Percentiles rank a stretch among this genome's conserved stretches.
Evolutionary conservation across 2,113 vertebrate species (phyloP).

Genomic region (Pluvialis apricaria): DNA sequence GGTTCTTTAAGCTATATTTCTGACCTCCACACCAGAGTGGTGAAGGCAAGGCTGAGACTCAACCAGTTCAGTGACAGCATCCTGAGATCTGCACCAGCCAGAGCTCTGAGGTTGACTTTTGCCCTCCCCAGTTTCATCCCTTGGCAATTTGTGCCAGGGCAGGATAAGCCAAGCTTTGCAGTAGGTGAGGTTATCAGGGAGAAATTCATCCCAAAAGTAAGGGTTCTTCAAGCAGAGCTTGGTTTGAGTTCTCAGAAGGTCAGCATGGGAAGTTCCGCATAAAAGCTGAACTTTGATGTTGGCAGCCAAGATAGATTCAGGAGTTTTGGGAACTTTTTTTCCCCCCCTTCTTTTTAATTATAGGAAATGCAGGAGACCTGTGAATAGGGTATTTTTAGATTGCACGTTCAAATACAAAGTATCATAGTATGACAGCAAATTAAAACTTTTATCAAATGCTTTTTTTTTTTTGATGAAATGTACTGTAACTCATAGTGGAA

Average conservation of each 20-base stretch:
- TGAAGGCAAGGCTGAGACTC: background rate
- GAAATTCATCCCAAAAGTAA: background rate
- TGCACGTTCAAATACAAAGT: background rate
- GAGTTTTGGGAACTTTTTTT: slow-evolving; percentile 8
- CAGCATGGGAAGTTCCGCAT: slow-evolving; percentile 1
- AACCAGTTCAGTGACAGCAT: background rate
- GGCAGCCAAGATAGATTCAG: slow-evolving; percentile 1
- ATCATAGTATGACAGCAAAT: background rate
- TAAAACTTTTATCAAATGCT: background rate
- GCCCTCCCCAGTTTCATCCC: background rate
- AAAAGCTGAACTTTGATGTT: slow-evolving; percentile 16
- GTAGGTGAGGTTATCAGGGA: background rate
- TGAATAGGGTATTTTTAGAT: slow-evolving; percentile 35
- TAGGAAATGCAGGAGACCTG: background rate
- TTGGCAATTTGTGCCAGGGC: background rate
- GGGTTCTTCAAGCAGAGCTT: background rate
- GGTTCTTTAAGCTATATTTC: background rate
- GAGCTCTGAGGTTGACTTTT: background rate
- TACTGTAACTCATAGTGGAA: background rate
- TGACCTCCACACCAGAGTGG: background rate
- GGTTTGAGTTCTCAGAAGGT: background rate
- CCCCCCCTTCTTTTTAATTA: slow-evolving; percentile 10
- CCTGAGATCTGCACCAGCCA: background rate
- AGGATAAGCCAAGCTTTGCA: background rate
- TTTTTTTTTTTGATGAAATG: background rate